These are phyloP conservation scores for Mactromeris polynyma DNA, from an alignment of 2,888 invertebrate species.

Conservation along the genomic window DNA sequence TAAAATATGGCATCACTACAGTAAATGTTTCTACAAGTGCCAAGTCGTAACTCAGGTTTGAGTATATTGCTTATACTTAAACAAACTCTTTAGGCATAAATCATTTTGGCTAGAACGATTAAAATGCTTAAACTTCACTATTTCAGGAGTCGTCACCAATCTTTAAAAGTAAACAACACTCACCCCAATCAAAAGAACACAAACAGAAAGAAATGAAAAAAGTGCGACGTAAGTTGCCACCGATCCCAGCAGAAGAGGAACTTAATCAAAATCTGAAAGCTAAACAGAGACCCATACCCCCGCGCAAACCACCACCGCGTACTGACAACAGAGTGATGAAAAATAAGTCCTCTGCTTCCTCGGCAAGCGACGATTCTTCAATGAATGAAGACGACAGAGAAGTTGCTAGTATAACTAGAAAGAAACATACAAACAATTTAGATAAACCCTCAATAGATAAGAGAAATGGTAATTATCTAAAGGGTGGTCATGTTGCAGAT, in stretches of 20 bases:
- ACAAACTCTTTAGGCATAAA: too few species aligned
- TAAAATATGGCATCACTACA: too few species aligned
- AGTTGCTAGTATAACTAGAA: constrained; percentile 77
- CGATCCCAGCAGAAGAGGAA: constrained; percentile 81
- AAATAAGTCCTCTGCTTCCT: constrained; percentile 70
- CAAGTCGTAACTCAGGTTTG: too few species aligned
- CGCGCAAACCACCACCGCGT: constrained; percentile 62
- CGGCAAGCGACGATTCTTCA: constrained; percentile 78
- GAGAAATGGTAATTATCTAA: constrained; percentile 75
- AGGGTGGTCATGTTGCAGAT: constrained; percentile 50
- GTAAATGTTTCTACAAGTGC: too few species aligned
- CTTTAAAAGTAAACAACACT: constrained; percentile 51
- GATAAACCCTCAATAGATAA: constrained; percentile 76
- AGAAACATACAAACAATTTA: constrained; percentile 71
- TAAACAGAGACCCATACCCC: constrained; percentile 60
- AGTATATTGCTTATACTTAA: too few species aligned
- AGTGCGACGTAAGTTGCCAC: constrained; percentile 81
- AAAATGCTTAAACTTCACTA: neutral
- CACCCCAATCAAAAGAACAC: constrained; percentile 56
- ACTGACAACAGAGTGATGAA: constrained; percentile 59
- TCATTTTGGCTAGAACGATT: too few species aligned
- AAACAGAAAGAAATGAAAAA: constrained; percentile 75
- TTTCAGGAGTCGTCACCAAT: constrained; percentile 28
- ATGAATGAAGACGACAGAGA: constrained; percentile 83
- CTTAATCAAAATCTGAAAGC: constrained; percentile 69